These are phyloP conservation scores for Caenorhabditis sp. DNA, from an alignment of 2,888 invertebrate species.

Conservation along the genomic window DNA sequence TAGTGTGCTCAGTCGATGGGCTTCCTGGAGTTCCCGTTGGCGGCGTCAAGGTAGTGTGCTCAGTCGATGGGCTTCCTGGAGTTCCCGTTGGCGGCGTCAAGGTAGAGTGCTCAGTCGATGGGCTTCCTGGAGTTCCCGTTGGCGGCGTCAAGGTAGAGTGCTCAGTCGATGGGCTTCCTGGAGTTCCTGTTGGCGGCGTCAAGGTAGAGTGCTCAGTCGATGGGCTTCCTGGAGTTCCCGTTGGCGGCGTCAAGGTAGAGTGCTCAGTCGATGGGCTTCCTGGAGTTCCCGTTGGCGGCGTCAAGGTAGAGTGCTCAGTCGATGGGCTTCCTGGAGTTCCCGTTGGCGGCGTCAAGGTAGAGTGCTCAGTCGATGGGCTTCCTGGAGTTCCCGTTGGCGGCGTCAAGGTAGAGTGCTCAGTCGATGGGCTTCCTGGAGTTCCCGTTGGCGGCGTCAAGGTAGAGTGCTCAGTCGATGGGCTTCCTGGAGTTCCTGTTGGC, in stretches of 20 bases:
- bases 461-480: background rate
- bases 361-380: background rate
- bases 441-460: conserved; percentile 3
- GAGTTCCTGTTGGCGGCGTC: conserved; percentile 6
- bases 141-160: background rate
- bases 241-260: background rate
- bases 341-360: background rate
- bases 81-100: background rate
- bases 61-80: background rate
- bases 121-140: conserved; percentile 1
- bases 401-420: background rate
- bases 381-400: conserved; percentile 1
- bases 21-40: conserved; percentile 8
- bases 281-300: conserved; percentile 5
- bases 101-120: background rate
- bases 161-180: background rate
- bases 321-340: background rate
- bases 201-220: background rate
- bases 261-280: background rate
- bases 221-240: background rate
- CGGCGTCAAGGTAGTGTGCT: background rate
- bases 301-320: background rate
- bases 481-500: background rate
- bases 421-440: background rate
- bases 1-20: background rate